Evolutionary conservation across 2,113 vertebrate species (phyloP).

Genomic region (Paralichthys olivaceus): DNA sequence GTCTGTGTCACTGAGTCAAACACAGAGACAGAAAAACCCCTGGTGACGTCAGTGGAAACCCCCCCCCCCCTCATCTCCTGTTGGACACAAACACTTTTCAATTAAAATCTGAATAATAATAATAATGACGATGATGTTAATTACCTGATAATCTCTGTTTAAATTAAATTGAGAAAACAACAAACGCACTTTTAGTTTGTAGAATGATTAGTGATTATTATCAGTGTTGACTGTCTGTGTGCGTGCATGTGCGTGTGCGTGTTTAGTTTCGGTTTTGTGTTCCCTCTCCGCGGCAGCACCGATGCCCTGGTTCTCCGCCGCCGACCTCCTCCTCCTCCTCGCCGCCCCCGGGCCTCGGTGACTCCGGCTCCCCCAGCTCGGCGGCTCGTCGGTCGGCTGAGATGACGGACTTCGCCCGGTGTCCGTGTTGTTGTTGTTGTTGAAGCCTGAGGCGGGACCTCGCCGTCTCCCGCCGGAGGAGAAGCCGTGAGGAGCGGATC

Average conservation of each 20-base stretch:
- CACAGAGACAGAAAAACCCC: not conserved
- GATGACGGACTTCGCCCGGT: no score
- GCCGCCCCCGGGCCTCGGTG: not conserved
- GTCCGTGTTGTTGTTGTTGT: not conserved
- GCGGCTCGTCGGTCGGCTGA: no score
- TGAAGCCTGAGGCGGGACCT: slow-evolving; percentile 32
- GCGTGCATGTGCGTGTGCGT: not conserved
- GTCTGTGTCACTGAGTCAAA: not conserved
- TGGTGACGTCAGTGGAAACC: slow-evolving; percentile 77
- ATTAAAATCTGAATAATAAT: not conserved
- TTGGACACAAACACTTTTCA: not conserved
- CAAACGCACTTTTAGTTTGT: no score
- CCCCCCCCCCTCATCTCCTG: slow-evolving; percentile 47
- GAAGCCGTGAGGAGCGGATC: slow-evolving; percentile 41
- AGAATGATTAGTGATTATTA: no score
- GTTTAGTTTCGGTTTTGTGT: slow-evolving; percentile 66
- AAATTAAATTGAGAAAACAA: no score
- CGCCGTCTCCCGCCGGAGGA: not conserved
- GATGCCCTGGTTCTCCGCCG: not conserved
- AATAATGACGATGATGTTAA: no score
- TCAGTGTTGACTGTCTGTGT: no score
- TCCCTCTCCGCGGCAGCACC: slow-evolving; percentile 16
- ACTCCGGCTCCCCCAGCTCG: not conserved
- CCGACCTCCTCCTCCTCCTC: not conserved
- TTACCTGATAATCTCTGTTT: not conserved